Evolutionary conservation across 2,888 invertebrate species (phyloP), one percentile per base, ranked within the genome.

Genomic region (Hyalella azteca): DNA sequence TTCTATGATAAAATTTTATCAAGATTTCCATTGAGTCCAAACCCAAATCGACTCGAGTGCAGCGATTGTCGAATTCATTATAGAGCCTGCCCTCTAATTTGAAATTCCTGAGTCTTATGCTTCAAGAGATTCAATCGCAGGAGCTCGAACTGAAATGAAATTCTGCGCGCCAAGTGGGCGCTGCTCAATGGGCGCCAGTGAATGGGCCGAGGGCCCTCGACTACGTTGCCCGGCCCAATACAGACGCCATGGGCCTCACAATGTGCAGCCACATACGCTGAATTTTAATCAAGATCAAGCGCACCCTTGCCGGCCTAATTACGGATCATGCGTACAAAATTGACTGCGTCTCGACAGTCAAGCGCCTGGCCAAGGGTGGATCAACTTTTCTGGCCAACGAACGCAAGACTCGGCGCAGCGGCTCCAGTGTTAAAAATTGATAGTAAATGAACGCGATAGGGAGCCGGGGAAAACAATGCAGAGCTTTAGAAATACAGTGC

Each of bases 271-370:
- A n/a, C n/a, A n/a, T n/a, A n/a, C n/a, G n/a, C n/a, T n/a, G 26
- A 54, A 54, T 26, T 54, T 54, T 54, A 54, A 54, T 54, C 54
- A 29, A 54, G 54, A 54, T 54, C 26, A 54, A 54, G 54, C 26
- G n/a, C 54, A 22, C 54, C 29, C 54, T 54, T 54, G 54, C 7
- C 29, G 29, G 22, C 54, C 54, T 54, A 54, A 54, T 54, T 54
- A 54, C 54, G 54, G 54, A 26, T 54, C 54, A 54, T 54, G 54
- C 22, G 5, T 54, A 3, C 26, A 54, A 26, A 54, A 54, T 54
- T 54, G 54, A 54, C 54, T 54, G 22, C 26, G 54, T 11, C 29
- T 26, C n/a, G n/a, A n/a, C 26, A 54, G 54, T 54, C 26, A 29
- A 22, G 11, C 9, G 22, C 26, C 26, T 13, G 54, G 54, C 29